Conservation (phyloP, 2,113 vertebrate species). For the Ciconia boyciana region DNA sequence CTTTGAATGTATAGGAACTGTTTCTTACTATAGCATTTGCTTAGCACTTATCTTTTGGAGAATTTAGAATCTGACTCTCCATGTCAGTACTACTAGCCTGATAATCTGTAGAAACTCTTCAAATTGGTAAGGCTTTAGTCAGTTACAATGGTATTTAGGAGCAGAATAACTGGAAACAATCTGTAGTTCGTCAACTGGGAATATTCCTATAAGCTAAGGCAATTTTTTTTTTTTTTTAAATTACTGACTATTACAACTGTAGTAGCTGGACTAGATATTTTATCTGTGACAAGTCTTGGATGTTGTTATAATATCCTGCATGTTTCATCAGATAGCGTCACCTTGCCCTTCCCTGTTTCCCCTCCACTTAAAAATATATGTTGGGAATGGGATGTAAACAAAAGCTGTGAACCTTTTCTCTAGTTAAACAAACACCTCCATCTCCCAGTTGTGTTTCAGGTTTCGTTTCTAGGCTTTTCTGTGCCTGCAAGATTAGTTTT, state of each 20-base stretch:
- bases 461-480: background rate
- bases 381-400: background rate
- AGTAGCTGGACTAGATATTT: background rate
- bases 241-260: background rate
- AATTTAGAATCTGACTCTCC: background rate
- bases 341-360: background rate
- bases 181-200: background rate
- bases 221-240: background rate
- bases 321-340: background rate
- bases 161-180: background rate
- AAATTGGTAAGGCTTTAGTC: background rate
- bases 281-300: background rate
- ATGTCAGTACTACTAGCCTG: background rate
- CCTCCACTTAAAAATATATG: background rate
- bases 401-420: background rate
- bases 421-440: background rate
- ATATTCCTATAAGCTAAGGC: background rate
- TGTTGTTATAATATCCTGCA: background rate
- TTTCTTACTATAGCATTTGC: background rate
- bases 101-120: background rate
- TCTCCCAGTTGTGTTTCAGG: background rate
- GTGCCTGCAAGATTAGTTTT: background rate
- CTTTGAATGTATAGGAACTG: background rate
- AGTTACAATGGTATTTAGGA: background rate
- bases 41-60: background rate